These are phyloP conservation scores for Tetrapedia diversipes DNA, from an alignment of 2,888 invertebrate genomes.

Conservation along the genomic window DNA sequence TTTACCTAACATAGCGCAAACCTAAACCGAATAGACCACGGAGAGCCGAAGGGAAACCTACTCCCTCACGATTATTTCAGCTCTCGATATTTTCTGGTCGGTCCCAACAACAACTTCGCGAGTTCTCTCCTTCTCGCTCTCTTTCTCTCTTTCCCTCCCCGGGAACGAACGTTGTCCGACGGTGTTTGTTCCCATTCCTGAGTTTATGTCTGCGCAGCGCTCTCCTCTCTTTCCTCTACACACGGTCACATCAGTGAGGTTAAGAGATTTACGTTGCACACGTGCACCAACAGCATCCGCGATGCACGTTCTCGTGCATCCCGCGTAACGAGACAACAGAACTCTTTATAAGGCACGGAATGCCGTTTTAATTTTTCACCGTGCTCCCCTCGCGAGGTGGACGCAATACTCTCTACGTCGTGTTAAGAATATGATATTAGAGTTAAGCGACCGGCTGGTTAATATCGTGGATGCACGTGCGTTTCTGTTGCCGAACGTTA, in stretches of 20 bases:
- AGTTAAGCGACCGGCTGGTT: slow-evolving; percentile 40
- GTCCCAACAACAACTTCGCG: slow-evolving; percentile 18
- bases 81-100: slow-evolving; percentile 29
- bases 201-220: slow-evolving; percentile 52
- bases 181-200: slow-evolving; percentile 64
- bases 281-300: slow-evolving; percentile 71
- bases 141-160: too few relatives aligned
- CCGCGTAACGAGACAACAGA: slow-evolving; percentile 79
- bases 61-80: slow-evolving; percentile 7
- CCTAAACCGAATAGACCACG: too few relatives aligned
- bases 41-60: not conserved
- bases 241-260: slow-evolving; percentile 65
- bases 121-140: slow-evolving; percentile 30
- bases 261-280: slow-evolving; percentile 77
- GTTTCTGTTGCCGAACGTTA: not conserved
- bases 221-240: slow-evolving; percentile 35
- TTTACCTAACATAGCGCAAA: too few relatives aligned
- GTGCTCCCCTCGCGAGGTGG: slow-evolving; percentile 35
- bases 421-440: slow-evolving; percentile 61
- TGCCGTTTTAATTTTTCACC: slow-evolving; percentile 61
- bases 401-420: slow-evolving; percentile 52
- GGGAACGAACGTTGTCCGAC: slow-evolving; percentile 56
- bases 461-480: slow-evolving; percentile 33
- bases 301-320: slow-evolving; percentile 67
- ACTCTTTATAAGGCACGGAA: slow-evolving; percentile 76